Evolutionary conservation across 2,888 invertebrate species (phyloP).

Genomic region (Achlya flavicornis): DNA sequence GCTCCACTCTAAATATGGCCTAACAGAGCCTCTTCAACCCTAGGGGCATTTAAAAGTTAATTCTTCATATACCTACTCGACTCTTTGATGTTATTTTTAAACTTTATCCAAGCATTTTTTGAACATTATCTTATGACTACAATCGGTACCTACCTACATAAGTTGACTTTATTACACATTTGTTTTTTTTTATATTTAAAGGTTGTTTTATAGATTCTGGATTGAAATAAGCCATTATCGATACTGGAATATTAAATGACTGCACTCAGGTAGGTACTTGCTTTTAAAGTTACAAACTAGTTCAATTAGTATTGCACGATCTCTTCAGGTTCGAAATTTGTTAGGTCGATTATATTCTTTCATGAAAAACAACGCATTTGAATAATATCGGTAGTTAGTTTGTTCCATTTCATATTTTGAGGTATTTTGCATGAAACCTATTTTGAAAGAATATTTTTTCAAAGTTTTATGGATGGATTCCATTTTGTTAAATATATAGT

Average conservation of each 20-base stretch:
- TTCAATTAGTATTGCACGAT: neutral
- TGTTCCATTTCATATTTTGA: too few relatives aligned
- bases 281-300: neutral
- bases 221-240: too few relatives aligned
- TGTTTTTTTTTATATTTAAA: too few relatives aligned
- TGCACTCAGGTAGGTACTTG: neutral
- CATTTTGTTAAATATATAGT: too few relatives aligned
- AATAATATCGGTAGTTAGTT: too few relatives aligned
- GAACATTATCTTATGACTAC: too few relatives aligned
- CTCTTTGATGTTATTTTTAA: constrained; percentile 3
- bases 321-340: neutral
- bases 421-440: too few relatives aligned
- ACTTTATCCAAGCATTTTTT: neutral
- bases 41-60: constrained; percentile 42
- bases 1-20: constrained; percentile 29
- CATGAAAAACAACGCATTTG: too few relatives aligned
- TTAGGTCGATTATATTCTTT: neutral
- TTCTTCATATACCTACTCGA: constrained; percentile 37
- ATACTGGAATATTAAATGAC: neutral
- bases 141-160: too few relatives aligned
- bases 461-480: neutral
- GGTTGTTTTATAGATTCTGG: too few relatives aligned
- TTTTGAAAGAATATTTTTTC: too few relatives aligned
- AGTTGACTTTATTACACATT: too few relatives aligned
- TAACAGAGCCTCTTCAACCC: constrained; percentile 41